These are phyloP conservation scores for Eulemur albifrons DNA, from an alignment of 2,797 vertebrate species.

Conservation along the genomic window DNA sequence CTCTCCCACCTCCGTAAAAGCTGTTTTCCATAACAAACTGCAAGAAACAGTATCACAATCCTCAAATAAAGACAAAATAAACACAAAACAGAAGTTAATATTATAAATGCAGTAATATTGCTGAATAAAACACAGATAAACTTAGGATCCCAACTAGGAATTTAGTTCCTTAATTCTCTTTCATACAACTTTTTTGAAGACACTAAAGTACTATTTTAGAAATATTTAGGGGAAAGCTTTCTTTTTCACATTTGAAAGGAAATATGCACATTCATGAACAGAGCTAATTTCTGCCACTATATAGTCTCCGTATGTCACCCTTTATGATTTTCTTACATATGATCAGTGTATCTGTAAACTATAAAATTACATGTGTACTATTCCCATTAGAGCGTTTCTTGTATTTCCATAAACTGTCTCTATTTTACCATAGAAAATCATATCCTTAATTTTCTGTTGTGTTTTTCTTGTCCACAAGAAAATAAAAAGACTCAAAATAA, in stretches of 20 bases:
- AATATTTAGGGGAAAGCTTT: background rate
- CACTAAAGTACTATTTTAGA: background rate
- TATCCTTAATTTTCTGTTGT: background rate
- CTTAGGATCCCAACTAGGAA: background rate
- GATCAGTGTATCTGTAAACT: background rate
- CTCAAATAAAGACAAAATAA: conserved; percentile 52
- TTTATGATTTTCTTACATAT: background rate
- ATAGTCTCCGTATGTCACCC: background rate
- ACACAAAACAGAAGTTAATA: conserved; percentile 24
- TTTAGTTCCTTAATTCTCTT: background rate
- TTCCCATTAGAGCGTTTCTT: background rate
- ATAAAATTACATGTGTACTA: background rate
- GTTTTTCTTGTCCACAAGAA: background rate
- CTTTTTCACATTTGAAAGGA: background rate
- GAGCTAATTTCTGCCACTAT: background rate
- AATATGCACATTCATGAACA: background rate
- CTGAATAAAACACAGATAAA: background rate
- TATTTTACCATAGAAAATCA: background rate
- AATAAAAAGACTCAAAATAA: background rate
- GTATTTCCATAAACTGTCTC: background rate
- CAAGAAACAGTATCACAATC: background rate
- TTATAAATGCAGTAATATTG: background rate
- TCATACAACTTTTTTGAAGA: background rate
- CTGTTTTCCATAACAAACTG: conserved; percentile 6
- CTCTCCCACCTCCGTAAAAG: background rate